These are phyloP conservation scores for Phalanger gymnotis DNA, from an alignment of 2,797 vertebrate genomes.

Conservation along the genomic window DNA sequence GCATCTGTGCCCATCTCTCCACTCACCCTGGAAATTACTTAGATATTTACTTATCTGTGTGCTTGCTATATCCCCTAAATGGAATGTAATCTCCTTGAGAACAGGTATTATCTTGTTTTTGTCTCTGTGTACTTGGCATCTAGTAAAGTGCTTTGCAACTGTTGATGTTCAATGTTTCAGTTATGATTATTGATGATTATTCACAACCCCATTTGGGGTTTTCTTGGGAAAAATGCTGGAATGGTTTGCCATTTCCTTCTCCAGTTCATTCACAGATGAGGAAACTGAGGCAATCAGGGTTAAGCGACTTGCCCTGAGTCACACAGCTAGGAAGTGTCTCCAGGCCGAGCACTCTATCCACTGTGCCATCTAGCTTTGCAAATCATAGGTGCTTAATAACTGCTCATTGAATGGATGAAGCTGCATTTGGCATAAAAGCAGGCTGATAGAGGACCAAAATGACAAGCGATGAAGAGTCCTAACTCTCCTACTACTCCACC, in stretches of 20 bases:
- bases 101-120: not conserved
- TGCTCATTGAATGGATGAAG: not conserved
- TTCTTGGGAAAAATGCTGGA: not conserved
- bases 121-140: not conserved
- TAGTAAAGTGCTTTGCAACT: not conserved
- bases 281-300: not conserved
- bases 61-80: not conserved
- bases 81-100: not conserved
- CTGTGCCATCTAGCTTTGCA: not conserved
- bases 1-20: not conserved
- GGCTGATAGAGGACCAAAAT: not conserved
- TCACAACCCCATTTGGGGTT: not conserved
- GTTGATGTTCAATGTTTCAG: not conserved
- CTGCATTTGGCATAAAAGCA: slow-evolving; percentile 12
- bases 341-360: not conserved
- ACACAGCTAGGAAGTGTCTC: not conserved
- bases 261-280: not conserved
- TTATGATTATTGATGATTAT: not conserved
- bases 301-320: not conserved
- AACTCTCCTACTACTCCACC: not conserved
- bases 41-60: not conserved
- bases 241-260: not conserved
- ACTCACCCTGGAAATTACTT: not conserved
- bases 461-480: not conserved
- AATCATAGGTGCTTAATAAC: not conserved